Conservation (phyloP, 2,113 vertebrate species). For the Stigmatopora nigra region DNA sequence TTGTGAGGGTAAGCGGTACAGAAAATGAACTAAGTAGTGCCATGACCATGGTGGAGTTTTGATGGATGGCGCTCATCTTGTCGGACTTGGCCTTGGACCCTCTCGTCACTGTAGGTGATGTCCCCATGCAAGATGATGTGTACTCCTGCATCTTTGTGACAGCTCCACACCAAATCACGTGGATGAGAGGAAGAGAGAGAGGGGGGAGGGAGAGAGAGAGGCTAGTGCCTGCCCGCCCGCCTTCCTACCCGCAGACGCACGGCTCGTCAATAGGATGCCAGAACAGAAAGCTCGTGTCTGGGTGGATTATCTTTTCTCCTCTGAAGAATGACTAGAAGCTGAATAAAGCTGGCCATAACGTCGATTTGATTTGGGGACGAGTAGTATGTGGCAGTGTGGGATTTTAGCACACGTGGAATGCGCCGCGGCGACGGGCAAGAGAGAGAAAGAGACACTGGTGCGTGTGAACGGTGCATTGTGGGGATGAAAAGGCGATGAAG, state of each 20-base stretch:
- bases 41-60: conserved; percentile 2
- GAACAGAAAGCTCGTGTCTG: conserved; percentile 31
- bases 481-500: conserved; percentile 46
- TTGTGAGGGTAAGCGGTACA: too few relatives aligned
- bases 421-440: conserved; percentile 47
- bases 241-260: conserved; percentile 32
- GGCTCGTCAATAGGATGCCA: conserved; percentile 49
- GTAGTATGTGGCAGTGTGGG: conserved; percentile 29
- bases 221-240: conserved; percentile 30
- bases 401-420: conserved; percentile 43
- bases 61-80: conserved; percentile 28
- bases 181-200: conserved; percentile 12
- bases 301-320: background rate
- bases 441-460: conserved; percentile 18
- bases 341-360: background rate
- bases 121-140: conserved; percentile 19
- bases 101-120: conserved; percentile 14
- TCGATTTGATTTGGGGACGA: background rate
- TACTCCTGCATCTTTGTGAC: conserved; percentile 21
- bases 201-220: conserved; percentile 20
- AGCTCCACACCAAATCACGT: conserved; percentile 7
- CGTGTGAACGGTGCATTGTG: conserved; percentile 45
- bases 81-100: conserved; percentile 22
- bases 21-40: background rate
- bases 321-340: background rate